Conservation (phyloP, 1,140 invertebrate species). For the Leptonema lineaticorne region DNA sequence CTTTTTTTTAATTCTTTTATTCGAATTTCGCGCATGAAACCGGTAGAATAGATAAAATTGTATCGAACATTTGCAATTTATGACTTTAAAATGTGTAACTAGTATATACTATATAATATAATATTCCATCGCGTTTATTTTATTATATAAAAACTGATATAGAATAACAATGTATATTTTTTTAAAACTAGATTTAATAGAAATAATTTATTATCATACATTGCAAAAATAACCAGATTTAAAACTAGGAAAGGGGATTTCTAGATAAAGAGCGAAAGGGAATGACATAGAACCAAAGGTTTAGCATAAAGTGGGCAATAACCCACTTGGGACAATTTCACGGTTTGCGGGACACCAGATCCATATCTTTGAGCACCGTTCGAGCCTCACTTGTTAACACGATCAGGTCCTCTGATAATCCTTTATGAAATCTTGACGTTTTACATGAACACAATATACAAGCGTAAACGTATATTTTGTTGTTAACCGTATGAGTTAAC, state of each 20-base stretch:
- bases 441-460: not conserved
- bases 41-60: too few species aligned
- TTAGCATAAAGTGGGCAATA: constrained; percentile 17
- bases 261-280: not conserved
- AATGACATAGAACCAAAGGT: too few species aligned
- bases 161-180: too few species aligned
- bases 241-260: not conserved
- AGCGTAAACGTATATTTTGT: not conserved
- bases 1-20: constrained; percentile 17
- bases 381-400: constrained; percentile 30
- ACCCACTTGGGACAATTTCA: constrained; percentile 30
- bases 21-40: not conserved
- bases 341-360: constrained; percentile 29
- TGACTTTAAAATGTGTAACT: too few species aligned
- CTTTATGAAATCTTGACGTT: constrained; percentile 12
- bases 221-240: too few species aligned
- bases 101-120: too few species aligned
- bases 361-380: constrained; percentile 25
- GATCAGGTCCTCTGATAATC: constrained; percentile 27
- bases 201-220: too few species aligned
- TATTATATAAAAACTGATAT: too few species aligned
- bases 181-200: too few species aligned
- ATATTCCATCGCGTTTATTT: too few species aligned
- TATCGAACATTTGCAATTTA: not conserved
- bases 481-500: not conserved